phyloP scores from a whole-genome alignment of 2,113 vertebrate species.

The Oreochromis spilurus region DNA sequence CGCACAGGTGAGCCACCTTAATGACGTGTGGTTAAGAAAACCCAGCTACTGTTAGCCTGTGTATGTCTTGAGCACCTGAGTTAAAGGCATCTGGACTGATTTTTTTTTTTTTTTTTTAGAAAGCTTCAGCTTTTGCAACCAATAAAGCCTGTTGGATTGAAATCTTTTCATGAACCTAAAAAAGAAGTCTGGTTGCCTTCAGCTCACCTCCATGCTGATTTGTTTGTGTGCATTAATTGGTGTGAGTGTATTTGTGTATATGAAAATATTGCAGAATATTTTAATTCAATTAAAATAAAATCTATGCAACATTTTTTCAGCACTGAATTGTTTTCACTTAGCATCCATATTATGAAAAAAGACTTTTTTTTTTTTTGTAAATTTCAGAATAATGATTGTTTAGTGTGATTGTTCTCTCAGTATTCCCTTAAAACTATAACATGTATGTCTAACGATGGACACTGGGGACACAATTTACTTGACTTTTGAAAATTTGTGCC shows the following conservation, averaged over 20 bases:
- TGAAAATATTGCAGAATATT: not conserved
- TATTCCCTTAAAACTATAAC: not conserved
- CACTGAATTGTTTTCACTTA: fast-evolving
- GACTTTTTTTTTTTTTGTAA: not conserved
- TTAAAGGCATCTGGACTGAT: not conserved
- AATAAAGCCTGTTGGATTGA: not conserved
- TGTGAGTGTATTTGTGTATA: not conserved
- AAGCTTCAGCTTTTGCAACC: too few species aligned
- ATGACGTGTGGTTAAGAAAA: not conserved
- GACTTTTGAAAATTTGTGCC: not conserved
- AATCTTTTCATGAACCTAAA: not conserved
- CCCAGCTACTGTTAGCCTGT: not conserved
- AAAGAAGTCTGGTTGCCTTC: not conserved
- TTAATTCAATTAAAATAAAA: not conserved
- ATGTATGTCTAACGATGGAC: fast-evolving
- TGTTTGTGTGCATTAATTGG: not conserved
- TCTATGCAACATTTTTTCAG: not conserved
- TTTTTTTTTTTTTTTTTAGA: too few species aligned
- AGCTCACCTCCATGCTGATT: not conserved
- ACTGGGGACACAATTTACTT: not conserved
- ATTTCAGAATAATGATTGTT: not conserved
- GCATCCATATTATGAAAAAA: not conserved
- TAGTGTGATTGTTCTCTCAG: not conserved
- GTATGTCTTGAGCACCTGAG: fast-evolving
- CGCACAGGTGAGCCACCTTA: constrained; percentile 74